These are phyloP conservation scores for Paedocypris sp. DNA, from an alignment of 2,113 vertebrate genomes.

Conservation along the genomic window DNA sequence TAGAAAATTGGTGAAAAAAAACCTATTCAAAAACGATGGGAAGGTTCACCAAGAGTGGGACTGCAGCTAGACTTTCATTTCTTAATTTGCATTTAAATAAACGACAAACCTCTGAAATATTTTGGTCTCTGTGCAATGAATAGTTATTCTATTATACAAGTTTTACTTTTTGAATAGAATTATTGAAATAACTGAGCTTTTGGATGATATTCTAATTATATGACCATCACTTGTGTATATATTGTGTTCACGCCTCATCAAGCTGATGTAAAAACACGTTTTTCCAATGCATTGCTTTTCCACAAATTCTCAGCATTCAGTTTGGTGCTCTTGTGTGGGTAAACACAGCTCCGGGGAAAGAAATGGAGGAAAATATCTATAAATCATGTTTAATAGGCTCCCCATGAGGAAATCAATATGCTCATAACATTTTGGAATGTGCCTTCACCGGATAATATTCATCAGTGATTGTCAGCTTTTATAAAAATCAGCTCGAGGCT, in stretches of 20 bases:
- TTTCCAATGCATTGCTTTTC: constrained; percentile 23
- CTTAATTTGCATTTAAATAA: no score
- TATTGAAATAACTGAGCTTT: no score
- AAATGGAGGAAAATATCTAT: constrained; percentile 32
- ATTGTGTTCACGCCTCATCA: constrained; percentile 4
- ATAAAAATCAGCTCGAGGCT: constrained; percentile 17
- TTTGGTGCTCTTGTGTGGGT: constrained; percentile 29
- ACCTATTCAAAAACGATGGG: no score
- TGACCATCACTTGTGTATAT: no score
- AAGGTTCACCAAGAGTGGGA: no score
- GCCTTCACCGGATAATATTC: constrained; percentile 22
- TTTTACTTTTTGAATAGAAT: no score
- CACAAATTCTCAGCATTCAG: constrained; percentile 30
- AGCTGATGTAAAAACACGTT: constrained; percentile 6
- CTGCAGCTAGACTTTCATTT: no score
- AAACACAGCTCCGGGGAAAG: constrained; percentile 30
- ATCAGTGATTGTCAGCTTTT: constrained; percentile 25
- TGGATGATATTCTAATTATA: no score
- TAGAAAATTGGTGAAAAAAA: no score
- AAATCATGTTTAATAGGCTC: constrained; percentile 47
- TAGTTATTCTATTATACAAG: no score
- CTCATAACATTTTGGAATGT: constrained; percentile 37
- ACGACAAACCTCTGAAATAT: no score
- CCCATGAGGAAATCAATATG: constrained; percentile 43
- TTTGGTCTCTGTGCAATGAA: no score